Conservation (phyloP, 2,113 vertebrate genomes). For the Engystomops pustulosus region DNA sequence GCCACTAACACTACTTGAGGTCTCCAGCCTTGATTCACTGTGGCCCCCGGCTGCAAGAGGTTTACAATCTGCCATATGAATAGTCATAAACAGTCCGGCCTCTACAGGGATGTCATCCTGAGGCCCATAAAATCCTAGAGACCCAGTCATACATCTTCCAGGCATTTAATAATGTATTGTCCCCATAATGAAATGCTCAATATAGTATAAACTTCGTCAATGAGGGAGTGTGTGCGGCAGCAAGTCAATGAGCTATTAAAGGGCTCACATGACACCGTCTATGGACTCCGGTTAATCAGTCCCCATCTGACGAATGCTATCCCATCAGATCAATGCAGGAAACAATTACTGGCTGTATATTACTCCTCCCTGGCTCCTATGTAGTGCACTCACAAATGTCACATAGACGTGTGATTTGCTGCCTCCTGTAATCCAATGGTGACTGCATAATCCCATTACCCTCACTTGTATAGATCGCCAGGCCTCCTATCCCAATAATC, state of each 20-base stretch:
- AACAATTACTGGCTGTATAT: constrained; percentile 42
- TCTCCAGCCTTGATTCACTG: neutral
- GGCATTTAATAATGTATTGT: constrained; percentile 41
- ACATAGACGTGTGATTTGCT: constrained; percentile 28
- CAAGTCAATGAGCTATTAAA: constrained; percentile 32
- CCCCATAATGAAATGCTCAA: constrained; percentile 38
- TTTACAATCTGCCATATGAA: constrained; percentile 1
- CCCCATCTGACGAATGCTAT: neutral
- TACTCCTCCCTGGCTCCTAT: constrained; percentile 6
- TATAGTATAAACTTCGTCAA: neutral
- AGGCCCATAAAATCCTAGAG: neutral
- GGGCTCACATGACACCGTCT: neutral
- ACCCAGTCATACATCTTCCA: neutral
- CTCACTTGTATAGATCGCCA: constrained; percentile 12
- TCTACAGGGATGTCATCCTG: neutral
- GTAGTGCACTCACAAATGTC: constrained; percentile 34
- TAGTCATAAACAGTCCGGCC: neutral
- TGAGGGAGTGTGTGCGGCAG: neutral
- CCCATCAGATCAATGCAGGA: constrained; percentile 43
- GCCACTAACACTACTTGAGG: neutral
- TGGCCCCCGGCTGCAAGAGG: neutral
- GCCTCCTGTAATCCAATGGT: neutral
- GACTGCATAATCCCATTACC: constrained; percentile 40
- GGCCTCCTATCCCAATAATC: neutral
- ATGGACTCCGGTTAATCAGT: constrained; percentile 20